Evolutionary conservation across 2,113 vertebrate genomes (phyloP).

Genomic region (Dipodomys spectabilis): DNA sequence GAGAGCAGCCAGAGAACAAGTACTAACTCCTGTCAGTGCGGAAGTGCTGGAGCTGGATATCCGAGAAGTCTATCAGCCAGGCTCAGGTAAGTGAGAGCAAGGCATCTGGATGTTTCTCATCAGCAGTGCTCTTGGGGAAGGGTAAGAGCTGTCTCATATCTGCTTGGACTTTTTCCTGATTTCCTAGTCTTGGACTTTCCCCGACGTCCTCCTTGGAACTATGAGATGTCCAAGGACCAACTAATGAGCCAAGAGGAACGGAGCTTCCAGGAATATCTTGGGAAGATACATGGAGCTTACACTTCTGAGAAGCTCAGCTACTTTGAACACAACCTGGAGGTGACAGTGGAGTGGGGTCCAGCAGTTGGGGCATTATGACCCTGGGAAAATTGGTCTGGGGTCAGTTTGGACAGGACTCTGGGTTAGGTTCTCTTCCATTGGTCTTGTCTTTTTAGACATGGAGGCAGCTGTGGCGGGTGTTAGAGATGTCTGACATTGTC

Average conservation of each 20-base stretch:
- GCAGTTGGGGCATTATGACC: neutral
- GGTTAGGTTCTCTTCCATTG: neutral
- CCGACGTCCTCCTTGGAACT: constrained; percentile 92
- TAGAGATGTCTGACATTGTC: constrained; percentile 96
- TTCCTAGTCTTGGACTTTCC: constrained; percentile 92
- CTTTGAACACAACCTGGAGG: constrained; percentile 96
- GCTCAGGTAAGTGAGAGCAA: constrained; percentile 87
- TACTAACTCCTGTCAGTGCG: constrained; percentile 86
- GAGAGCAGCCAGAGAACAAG: constrained; percentile 89
- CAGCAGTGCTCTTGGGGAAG: neutral
- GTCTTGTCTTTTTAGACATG: constrained; percentile 89
- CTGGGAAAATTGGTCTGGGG: neutral
- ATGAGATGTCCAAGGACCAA: constrained; percentile 92
- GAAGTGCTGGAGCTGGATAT: constrained; percentile 90
- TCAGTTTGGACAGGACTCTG: neutral
- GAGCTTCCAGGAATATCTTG: constrained; percentile 91
- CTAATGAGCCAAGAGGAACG: constrained; percentile 92
- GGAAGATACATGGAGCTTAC: constrained; percentile 90
- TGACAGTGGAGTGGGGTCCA: constrained; percentile 66
- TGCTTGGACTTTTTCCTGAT: constrained; percentile 36
- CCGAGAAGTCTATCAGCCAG: constrained; percentile 89
- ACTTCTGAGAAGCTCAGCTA: constrained; percentile 91
- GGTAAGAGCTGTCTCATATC: neutral
- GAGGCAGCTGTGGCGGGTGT: constrained; percentile 95
- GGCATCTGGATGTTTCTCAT: neutral